phyloP scores from a whole-genome alignment of 2,797 vertebrate genomes.

The Novumbra hubbsi region DNA sequence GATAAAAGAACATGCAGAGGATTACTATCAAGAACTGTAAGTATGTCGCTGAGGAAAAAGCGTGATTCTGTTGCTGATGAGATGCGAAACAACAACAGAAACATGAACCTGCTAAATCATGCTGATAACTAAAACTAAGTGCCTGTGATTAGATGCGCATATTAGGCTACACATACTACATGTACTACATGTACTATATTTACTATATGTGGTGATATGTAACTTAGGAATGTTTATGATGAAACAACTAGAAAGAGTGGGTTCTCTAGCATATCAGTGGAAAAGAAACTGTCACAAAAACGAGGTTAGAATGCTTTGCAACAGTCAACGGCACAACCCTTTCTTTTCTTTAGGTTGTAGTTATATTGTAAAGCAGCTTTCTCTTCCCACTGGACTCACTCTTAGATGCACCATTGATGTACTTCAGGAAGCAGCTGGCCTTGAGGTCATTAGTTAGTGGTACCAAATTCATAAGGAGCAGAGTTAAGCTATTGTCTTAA shows the following conservation, averaged over 20 bases:
- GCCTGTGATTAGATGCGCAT: not conserved
- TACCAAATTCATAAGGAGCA: too few species aligned
- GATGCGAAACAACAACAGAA: conserved; percentile 6
- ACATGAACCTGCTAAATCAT: conserved; percentile 8
- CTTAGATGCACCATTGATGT: not conserved
- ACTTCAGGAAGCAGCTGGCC: not conserved
- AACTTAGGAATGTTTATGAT: not conserved
- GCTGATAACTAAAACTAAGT: not conserved
- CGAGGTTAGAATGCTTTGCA: not conserved
- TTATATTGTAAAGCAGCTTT: not conserved
- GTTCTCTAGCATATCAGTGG: not conserved
- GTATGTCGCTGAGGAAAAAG: not conserved
- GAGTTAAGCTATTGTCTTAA: too few species aligned
- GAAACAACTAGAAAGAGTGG: not conserved
- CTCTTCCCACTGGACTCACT: not conserved
- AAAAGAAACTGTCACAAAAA: not conserved
- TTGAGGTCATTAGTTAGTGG: too few species aligned
- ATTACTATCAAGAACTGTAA: not conserved
- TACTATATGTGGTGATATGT: not conserved
- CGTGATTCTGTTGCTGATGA: too few species aligned
- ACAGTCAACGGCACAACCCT: not conserved
- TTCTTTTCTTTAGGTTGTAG: not conserved
- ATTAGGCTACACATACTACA: not conserved
- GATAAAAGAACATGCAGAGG: conserved; percentile 12
- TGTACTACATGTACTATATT: not conserved